Conservation (phyloP, 2,888 invertebrate species). For the Aphidius colemani region DNA sequence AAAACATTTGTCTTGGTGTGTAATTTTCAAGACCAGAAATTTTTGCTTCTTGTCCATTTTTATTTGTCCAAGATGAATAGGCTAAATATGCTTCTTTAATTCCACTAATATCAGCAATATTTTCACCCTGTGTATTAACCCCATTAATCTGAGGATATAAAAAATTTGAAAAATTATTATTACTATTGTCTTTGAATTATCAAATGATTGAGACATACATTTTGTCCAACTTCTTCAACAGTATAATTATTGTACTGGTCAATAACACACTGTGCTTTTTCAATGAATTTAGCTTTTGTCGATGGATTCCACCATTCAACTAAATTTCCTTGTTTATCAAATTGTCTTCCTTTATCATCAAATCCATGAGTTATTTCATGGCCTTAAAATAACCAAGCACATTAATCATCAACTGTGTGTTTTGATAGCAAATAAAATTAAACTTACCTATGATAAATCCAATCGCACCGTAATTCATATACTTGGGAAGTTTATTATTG, state of each 20-base stretch:
- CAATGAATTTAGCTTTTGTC: background rate
- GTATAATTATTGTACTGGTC: constrained; percentile 6
- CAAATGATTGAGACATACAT: background rate
- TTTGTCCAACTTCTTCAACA: background rate
- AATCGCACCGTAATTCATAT: constrained; percentile 6
- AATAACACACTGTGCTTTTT: background rate
- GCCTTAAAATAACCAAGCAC: background rate
- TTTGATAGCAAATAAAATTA: too few species aligned
- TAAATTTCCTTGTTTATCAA: background rate
- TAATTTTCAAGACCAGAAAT: constrained; percentile 73
- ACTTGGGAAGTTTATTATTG: constrained; percentile 3
- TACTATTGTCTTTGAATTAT: too few species aligned
- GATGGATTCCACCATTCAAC: background rate
- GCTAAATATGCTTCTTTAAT: constrained; percentile 6
- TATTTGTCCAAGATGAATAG: constrained; percentile 67
- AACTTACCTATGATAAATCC: background rate
- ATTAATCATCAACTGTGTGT: too few species aligned
- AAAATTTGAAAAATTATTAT: too few species aligned
- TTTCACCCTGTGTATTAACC: background rate
- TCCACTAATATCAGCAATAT: constrained; percentile 23
- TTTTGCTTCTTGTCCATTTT: constrained; percentile 68
- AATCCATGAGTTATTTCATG: constrained; percentile 8
- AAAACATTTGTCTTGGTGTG: constrained; percentile 70
- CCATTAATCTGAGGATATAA: constrained; percentile 2
- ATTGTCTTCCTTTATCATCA: background rate